These are phyloP conservation scores for Automeris io DNA, from an alignment of 2,888 invertebrate genomes.

Conservation along the genomic window DNA sequence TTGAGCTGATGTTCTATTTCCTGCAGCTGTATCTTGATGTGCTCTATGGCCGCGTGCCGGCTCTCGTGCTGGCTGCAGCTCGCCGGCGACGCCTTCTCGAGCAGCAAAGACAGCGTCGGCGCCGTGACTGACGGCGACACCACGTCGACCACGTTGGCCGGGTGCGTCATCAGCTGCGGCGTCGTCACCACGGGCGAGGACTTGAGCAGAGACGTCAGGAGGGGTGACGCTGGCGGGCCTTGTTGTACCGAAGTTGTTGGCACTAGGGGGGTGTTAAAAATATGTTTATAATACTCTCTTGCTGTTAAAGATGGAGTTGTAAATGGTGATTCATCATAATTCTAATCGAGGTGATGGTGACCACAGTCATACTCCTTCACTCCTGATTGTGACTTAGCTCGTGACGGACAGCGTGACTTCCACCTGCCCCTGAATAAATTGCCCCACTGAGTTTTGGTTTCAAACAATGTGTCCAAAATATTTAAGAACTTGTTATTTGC, in stretches of 20 bases:
- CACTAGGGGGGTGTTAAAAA: no score
- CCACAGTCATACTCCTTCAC: background rate
- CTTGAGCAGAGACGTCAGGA: constrained; percentile 89
- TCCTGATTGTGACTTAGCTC: no score
- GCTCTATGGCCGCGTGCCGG: constrained; percentile 64
- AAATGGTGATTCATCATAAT: no score
- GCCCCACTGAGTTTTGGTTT: no score
- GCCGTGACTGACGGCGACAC: constrained; percentile 82
- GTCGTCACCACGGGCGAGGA: constrained; percentile 68
- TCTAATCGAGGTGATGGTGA: background rate
- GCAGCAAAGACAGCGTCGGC: constrained; percentile 84
- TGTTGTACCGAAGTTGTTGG: constrained; percentile 51
- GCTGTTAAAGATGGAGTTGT: no score
- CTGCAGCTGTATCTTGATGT: constrained; percentile 64
- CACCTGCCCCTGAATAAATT: no score
- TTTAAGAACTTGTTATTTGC: no score
- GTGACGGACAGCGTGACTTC: no score
- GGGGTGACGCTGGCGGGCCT: constrained; percentile 80
- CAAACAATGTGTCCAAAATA: no score
- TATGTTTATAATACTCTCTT: no score
- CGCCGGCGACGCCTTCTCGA: constrained; percentile 66
- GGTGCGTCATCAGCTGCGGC: constrained; percentile 61
- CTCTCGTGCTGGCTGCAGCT: constrained; percentile 40
- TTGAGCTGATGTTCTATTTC: constrained; percentile 65
- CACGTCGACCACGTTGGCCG: constrained; percentile 60